These are phyloP conservation scores for Anodontia alba DNA, from an alignment of 2,888 invertebrate genomes.

Conservation along the genomic window DNA sequence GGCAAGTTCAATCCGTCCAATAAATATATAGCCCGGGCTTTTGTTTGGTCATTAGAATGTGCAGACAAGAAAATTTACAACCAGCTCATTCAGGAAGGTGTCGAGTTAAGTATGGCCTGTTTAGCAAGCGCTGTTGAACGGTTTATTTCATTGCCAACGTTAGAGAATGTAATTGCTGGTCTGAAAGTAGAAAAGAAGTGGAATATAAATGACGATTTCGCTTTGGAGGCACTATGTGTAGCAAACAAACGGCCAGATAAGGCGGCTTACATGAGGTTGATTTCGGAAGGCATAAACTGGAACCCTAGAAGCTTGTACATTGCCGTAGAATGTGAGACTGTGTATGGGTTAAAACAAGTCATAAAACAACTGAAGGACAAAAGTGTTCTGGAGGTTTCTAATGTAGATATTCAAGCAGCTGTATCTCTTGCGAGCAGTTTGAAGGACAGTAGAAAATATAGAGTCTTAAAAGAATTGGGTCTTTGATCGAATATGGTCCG, in stretches of 20 bases:
- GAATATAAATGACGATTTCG: not conserved
- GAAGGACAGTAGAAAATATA: constrained; percentile 1
- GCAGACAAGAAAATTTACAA: not conserved
- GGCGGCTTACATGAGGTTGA: not conserved
- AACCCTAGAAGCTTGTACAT: not conserved
- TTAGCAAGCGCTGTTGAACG: not conserved
- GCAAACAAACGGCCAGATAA: constrained; percentile 4
- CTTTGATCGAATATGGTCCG: too few relatives aligned
- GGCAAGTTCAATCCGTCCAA: not conserved
- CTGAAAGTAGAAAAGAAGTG: not conserved
- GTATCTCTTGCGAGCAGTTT: not conserved
- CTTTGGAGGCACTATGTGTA: not conserved
- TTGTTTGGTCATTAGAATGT: constrained; percentile 4
- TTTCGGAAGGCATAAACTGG: not conserved
- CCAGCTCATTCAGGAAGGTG: not conserved
- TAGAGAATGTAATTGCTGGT: not conserved
- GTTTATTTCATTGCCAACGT: not conserved
- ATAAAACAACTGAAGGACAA: not conserved
- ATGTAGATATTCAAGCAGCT: not conserved
- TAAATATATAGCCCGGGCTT: constrained; percentile 1
- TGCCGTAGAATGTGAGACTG: not conserved
- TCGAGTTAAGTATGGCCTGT: not conserved
- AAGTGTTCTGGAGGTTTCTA: not conserved
- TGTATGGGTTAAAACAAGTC: not conserved
- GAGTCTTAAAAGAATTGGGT: not conserved